Conservation (phyloP, 2,797 vertebrate species). For the Anguilla anguilla region DNA sequence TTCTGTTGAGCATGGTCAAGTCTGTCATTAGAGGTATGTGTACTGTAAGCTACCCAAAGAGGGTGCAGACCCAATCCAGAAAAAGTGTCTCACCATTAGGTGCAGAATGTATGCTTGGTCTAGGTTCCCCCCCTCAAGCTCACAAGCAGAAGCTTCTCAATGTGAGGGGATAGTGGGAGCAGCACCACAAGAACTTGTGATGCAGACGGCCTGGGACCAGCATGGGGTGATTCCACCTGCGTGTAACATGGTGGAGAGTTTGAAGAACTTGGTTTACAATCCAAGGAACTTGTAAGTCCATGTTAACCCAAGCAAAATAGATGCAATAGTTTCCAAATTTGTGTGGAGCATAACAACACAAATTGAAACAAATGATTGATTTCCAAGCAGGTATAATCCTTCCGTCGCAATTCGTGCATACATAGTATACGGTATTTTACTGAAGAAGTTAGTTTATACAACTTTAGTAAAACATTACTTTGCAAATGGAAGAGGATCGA, state of each 20-base stretch:
- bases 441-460: neutral
- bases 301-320: too few relatives aligned
- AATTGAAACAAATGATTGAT: neutral
- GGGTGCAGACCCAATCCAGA: too few relatives aligned
- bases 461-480: neutral
- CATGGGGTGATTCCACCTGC: neutral
- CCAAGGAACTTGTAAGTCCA: neutral
- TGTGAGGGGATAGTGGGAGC: neutral
- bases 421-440: neutral
- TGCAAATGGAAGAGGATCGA: neutral
- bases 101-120: neutral
- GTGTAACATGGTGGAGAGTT: neutral
- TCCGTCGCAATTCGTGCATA: neutral
- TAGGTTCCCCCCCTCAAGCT: neutral
- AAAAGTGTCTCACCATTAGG: neutral
- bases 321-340: neutral
- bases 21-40: too few relatives aligned
- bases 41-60: too few relatives aligned
- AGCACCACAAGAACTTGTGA: neutral
- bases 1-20: too few relatives aligned
- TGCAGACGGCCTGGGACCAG: neutral
- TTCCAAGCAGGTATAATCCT: neutral
- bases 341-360: neutral
- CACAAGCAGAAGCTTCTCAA: neutral
- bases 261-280: neutral